Base-by-base conservation (phyloP, 1,140 invertebrate genomes). In the Stegodyphus mimosarum region DNA sequence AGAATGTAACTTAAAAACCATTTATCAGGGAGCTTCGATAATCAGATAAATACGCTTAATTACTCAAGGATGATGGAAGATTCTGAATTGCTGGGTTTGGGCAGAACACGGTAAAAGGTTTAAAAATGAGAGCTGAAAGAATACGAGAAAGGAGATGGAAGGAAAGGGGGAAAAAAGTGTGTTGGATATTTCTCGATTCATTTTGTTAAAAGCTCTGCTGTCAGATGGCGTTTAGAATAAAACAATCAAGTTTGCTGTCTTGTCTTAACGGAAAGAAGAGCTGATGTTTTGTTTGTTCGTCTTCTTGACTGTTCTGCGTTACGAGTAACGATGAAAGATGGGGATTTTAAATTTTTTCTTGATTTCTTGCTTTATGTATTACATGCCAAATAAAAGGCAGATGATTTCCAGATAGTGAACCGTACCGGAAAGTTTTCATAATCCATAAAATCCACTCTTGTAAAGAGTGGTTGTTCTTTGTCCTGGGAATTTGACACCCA, bases 11-110 rank as follows among this genome's bases (percentile, higher is more conserved):
- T 17, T 69, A 15, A 51, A 69, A 81, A 60, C 72, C 78, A 81
- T 81, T 81, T 81, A 70, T 81, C 78, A 81, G 51, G n/a, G 13
- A 48, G 50, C n/a, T 18, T 53, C 67, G 78, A 81, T 81, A 81
- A 81, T 81, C 78, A 70, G 78, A 81, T 81, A 81, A 81, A 81
- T 72, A 13, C 53, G 69, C 78, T 81, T 72, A 81, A 72, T 81
- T 72, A 71, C 69, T 77, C 49, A 7, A 18, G 10, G 33, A 72
- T 51, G 72, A 71, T 11, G 60, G 78, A 66, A 64, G 60, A 49
- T 49, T 49, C 74, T 49, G 49, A 64, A 33, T 33, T 10, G 4
- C 5, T n/a, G 69, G 50, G 72, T 79, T 67, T 18, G 3, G 5
- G 13, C 15, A 48, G 33, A 33, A 33, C 33, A 33, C 33, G 33